Conservation (phyloP, 2,797 vertebrate species). For the Enteromius radiatus region DNA sequence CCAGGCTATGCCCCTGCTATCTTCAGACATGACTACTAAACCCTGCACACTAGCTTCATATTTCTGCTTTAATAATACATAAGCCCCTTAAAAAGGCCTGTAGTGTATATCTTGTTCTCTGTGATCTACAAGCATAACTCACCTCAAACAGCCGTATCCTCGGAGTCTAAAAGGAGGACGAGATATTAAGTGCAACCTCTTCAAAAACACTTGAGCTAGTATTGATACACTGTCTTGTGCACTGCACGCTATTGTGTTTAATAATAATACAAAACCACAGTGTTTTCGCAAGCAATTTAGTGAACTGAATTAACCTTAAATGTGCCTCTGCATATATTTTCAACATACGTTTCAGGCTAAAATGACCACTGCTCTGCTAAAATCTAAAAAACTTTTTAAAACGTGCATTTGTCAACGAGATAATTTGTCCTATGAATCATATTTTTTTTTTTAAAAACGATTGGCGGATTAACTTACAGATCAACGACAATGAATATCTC, state of each 20-base stretch:
- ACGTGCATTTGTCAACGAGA: background rate
- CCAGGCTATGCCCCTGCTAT: background rate
- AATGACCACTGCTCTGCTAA: background rate
- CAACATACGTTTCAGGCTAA: background rate
- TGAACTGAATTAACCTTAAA: background rate
- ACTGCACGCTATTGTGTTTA: background rate
- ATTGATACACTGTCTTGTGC: background rate
- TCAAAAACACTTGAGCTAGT: background rate
- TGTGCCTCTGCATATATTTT: background rate
- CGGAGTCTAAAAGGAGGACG: background rate
- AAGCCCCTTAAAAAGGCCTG: background rate
- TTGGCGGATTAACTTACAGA: background rate
- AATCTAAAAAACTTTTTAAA: background rate
- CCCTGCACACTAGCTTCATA: background rate
- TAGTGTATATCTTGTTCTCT: background rate
- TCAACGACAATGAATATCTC: background rate
- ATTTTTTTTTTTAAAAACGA: no score
- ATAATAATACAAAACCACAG: background rate
- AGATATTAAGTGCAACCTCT: conserved; percentile 11
- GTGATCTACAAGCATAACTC: conserved; percentile 17
- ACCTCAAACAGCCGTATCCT: background rate
- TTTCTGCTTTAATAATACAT: conserved; percentile 20
- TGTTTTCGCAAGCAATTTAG: background rate
- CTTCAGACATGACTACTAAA: background rate
- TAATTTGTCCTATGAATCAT: background rate